Base-by-base conservation (phyloP, 2,797 vertebrate species). In the Enteromius argenteus region DNA sequence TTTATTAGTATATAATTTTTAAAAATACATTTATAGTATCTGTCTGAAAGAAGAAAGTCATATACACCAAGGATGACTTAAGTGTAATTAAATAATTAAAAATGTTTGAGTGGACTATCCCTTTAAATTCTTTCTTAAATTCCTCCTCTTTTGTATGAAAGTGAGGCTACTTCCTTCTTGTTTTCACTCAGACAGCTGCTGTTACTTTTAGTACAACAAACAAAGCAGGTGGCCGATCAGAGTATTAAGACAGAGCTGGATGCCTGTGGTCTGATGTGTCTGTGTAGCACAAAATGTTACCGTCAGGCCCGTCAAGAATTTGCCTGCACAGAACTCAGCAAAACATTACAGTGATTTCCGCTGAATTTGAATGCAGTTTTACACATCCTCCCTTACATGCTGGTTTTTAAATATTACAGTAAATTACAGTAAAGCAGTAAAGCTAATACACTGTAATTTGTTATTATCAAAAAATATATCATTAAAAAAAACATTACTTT, bases 241-340 rank as follows among this genome's bases (percentile, higher is more conserved):
- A 80, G 46, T 35, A 23, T 27, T 6, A 68, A 68, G 7, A 23
- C 64, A 17, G 30, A 30, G 30, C 21, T 66, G n/a, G 58, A 82
- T 75, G 44, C 27, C 58, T 82, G 71, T 74, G 71, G 14, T 82
- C 19, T 81, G 53, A 73, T 4, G 4, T 81, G 69, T 62, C 69
- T 74, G 30, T 27, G 56, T 30, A 27, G 49, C 51, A 58, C 37
- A 30, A 69, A 56, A n/a, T 5, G 4, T 35, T 68, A 53, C 19
- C 3, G 21, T n/a, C 19, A 37, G 21, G 32, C 8, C 2, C 49
- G 39, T 66, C 1, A 74, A 62, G 30, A 51, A 51, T 74, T 5
- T 66, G 58, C 32, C 23, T 66, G 9, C n/a, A 42, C 39, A 73
- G 15, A 81, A 44, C 4, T 32, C 13, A 17, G 68, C 56, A 46